Evolutionary conservation across 2,888 invertebrate species (phyloP), one percentile per base, ranked within the genome.

Genomic region (Rotaria magnacalcarata): DNA sequence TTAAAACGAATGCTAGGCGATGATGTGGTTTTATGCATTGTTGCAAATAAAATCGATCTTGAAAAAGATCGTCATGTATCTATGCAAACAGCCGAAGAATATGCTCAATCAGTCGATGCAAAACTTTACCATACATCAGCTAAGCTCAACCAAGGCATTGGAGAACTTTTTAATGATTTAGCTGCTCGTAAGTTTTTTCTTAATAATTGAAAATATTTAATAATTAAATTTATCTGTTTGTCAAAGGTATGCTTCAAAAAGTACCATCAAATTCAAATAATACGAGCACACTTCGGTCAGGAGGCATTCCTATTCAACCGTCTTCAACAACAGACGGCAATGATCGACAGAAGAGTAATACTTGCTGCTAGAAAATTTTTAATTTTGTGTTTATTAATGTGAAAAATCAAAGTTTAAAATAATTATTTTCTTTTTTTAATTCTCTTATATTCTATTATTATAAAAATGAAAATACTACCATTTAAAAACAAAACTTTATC

Each of bases 11-110:
- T 98, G 95, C 92, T 98, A 74, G 98, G 97, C 7, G 94, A 95
- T 87, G 95, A 96, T 89, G 95, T 98, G 89, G 94, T 95, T 88
- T 92, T 98, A 87, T 94, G 94, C 85, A 97, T 99, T 90, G 96
- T 96, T 87, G 99, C 98, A 85, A 99, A 99, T 92, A 99, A 99
- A 93, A 94, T 95, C 90, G 98, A 99, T 92, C 92, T 99, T 89
- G 96, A 96, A 89, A 95, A 95, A 90, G 95, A 96, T 88, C 93
- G 97, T 89, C 94, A 94, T 88, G 96, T 98, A 21, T 92, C 94
- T 50, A 92, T 94, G 34, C 94, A 95, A 88, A 95, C 95, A 90
- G 97, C 97, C 8, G 94, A 95, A 92, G 93, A 93, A 94, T 96
- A 92, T 92, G 94, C 97, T 6, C 93, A 93, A 88, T 94, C 95